Conservation (phyloP, 2,113 vertebrate species). For the Hippocampus barbouri region DNA sequence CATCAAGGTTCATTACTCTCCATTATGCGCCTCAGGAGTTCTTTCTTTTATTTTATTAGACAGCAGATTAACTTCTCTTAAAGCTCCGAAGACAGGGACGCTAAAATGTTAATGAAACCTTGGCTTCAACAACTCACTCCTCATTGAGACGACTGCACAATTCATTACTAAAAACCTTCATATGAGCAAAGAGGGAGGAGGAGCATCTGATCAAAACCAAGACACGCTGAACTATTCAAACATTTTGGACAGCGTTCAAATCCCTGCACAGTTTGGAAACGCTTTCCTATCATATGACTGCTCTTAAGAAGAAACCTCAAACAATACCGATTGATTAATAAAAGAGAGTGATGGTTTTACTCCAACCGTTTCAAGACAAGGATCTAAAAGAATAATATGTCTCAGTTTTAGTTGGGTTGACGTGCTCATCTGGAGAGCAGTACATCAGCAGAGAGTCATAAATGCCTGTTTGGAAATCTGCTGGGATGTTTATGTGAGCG, state of each 20-base stretch:
- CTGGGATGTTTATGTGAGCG: slow-evolving; percentile 43
- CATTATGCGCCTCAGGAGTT: background rate
- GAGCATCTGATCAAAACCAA: background rate
- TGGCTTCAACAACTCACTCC: background rate
- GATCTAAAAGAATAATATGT: slow-evolving; percentile 14
- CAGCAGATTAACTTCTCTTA: background rate
- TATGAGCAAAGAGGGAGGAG: background rate
- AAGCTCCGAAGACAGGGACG: background rate
- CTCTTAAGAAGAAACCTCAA: slow-evolving; percentile 2
- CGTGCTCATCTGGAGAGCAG: slow-evolving; percentile 41
- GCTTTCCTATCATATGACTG: background rate
- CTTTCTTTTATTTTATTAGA: background rate
- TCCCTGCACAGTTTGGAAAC: background rate
- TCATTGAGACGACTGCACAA: background rate
- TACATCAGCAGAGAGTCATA: slow-evolving; percentile 46
- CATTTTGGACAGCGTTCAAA: background rate
- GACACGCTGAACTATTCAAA: background rate
- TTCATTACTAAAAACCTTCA: background rate
- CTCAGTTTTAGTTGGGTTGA: slow-evolving; percentile 23
- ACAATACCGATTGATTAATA: background rate
- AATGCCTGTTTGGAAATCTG: slow-evolving; percentile 49
- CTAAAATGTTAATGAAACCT: background rate
- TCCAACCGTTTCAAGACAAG: background rate
- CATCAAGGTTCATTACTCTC: background rate
- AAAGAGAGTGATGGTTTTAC: slow-evolving; percentile 9